Evolutionary conservation across 2,113 vertebrate species (phyloP).

Genomic region (Seriola quinqueradiata): DNA sequence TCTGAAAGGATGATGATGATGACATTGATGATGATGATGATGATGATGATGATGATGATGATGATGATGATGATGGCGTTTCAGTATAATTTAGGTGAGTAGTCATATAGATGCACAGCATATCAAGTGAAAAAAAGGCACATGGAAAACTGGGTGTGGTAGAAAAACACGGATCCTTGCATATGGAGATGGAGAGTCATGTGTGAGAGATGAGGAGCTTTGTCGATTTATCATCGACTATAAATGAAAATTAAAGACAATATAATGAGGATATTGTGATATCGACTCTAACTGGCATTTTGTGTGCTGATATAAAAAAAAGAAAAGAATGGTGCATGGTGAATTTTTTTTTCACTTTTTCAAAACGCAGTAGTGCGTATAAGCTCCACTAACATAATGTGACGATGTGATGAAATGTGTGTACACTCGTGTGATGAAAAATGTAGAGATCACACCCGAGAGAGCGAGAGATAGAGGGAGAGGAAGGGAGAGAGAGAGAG

Average conservation of each 20-base stretch:
- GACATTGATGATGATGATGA: background rate
- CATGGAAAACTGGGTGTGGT: constrained; percentile 52
- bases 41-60: background rate
- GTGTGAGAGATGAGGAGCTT: background rate
- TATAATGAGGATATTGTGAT: background rate
- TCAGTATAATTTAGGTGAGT: background rate
- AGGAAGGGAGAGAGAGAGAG: constrained; percentile 49
- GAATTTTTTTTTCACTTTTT: background rate
- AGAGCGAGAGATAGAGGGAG: constrained; percentile 48
- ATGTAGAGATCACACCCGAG: constrained; percentile 64
- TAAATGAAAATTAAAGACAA: background rate
- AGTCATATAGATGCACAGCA: background rate
- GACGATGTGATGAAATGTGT: constrained; percentile 56
- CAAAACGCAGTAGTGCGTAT: background rate
- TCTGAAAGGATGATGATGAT: background rate
- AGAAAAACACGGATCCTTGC: constrained; percentile 1
- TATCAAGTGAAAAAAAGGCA: background rate
- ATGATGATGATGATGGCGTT: constrained; percentile 2
- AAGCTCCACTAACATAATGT: constrained; percentile 23
- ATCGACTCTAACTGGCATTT: background rate
- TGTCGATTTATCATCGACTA: background rate
- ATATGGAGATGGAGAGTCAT: background rate
- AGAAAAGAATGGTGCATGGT: background rate
- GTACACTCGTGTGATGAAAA: constrained; percentile 64
- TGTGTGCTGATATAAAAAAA: background rate